Base-by-base conservation (phyloP, 2,888 invertebrate species). In the Stomorhina lunata region DNA sequence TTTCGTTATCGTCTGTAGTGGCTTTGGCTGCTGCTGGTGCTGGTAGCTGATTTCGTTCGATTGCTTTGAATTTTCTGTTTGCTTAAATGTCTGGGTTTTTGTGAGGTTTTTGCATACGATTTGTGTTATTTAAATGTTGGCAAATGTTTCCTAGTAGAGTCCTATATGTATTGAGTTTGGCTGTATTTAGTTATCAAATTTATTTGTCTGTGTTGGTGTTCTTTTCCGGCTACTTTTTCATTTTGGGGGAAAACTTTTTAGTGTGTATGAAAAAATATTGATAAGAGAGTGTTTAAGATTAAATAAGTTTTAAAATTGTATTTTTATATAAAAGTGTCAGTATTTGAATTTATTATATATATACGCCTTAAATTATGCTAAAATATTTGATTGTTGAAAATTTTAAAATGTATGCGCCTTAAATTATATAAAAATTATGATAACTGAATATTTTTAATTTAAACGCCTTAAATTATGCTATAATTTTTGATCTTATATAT, bases 281-380 rank as follows among this genome's bases (percentile, higher is more conserved):
- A 48, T 65, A 63, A 55, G 12, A 55, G 4, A 63, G 43, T 63
- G 45, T 57, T 69, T 15, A 53, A 69, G 22, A 43, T 61, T 61
- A 61, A 69, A 25, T n/a, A 17, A 25, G 9, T 27, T 37, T 57
- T 10, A 55, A 75, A 37, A 15, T 9, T 63, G 37, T 40, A 29
- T 10, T 17, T 17, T 20, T 0, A 17, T 12, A 15, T 22, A 12
- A 37, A 22, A 40, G 20, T 6, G 20, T 15, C 17, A 17, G 2
- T 34, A 5, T 15, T 15, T 34, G n/a, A n/a, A 34, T 57, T 57
- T 57, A 17, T 43, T 17, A 43, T 55, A 15, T 0, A 55, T 32
- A 32, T 32, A 32, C 34, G 45, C 59, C 66, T 50, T 76, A 59
- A 68, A 45, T 17, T 76, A 76, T 66, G 57, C 75, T 57, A 48